Conservation (phyloP, 2,113 vertebrate species). For the Chaetura pelagica region DNA sequence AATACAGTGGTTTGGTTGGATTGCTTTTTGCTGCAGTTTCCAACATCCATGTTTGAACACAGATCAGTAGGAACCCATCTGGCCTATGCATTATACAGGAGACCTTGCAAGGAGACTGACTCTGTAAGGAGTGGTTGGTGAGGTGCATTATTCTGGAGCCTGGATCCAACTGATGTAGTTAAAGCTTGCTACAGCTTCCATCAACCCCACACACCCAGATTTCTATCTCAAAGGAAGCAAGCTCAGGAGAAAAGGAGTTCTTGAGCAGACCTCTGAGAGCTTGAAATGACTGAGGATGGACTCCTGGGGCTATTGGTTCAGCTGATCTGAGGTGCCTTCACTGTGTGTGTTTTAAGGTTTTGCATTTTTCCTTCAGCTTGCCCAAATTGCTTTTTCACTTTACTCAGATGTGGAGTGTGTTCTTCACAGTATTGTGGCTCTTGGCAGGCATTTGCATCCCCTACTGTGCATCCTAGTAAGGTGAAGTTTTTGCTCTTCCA, state of each 20-base stretch:
- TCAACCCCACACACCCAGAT: not conserved
- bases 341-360: not conserved
- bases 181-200: not conserved
- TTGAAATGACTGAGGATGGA: not conserved
- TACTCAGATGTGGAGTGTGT: not conserved
- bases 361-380: not conserved
- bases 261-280: not conserved
- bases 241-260: not conserved
- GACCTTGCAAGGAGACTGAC: not conserved
- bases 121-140: not conserved
- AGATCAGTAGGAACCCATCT: not conserved
- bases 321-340: not conserved
- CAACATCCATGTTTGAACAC: not conserved
- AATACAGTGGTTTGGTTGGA: not conserved
- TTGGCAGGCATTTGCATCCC: not conserved
- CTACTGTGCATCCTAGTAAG: not conserved
- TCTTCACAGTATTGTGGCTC: not conserved
- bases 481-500: not conserved
- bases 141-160: not conserved
- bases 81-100: not conserved
- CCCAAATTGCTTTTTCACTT: not conserved
- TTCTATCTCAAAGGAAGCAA: not conserved
- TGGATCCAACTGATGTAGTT: accelerated
- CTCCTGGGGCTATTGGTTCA: not conserved
- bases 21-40: not conserved